Base-by-base conservation (phyloP, 2,888 invertebrate genomes). In the Calameuta filiformis region DNA sequence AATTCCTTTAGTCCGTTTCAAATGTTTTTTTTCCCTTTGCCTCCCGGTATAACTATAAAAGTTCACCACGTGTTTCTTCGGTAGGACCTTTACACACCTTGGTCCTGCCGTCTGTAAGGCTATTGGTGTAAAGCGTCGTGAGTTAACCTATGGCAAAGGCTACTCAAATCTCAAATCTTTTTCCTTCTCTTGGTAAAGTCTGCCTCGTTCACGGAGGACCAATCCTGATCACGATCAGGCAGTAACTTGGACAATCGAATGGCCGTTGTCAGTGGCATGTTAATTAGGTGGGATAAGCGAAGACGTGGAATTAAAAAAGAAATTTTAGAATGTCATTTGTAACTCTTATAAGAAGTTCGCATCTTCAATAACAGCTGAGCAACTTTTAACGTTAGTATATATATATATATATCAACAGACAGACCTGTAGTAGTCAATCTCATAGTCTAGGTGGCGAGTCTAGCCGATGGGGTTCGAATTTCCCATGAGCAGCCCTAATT, bases 401-500 rank as follows among this genome's bases (percentile, higher is more conserved):
- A 40, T 40, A 40, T 1, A 40, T 15, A 40, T 40, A 4, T 15
- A 23, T 23, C 6, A 40, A 40, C 37, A 23, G 23, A 23, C 40
- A 40, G 40, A 40, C 40, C 40, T 40, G 40, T 56, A 56, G 40
- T 56, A 56, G 40, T 23, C 40, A 56, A 56, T 56, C 40, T 56
- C 23, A 9, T 56, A 23, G 75, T 37, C 12, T 69, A 11, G 23
- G 78, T 69, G 75, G 73, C 77, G 73, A 79, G 83, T 82, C 81
- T 80, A 79, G 74, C 68, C 83, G 82, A 82, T 84, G 81, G 88
- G 89, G 87, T 87, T 81, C 79, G 85, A 81, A 88, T 87, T 90
- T 90, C 90, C 90, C 90, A 90, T 90, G 90, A 89, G 77, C 79
- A 83, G 83, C 83, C 87, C 91, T 91, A 90, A 91, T 91, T 91